Percentiles rank a stretch among this genome's conserved stretches.
Evolutionary conservation across 1,140 invertebrate species (phyloP).

Genomic region (Antheraea mylitta): DNA sequence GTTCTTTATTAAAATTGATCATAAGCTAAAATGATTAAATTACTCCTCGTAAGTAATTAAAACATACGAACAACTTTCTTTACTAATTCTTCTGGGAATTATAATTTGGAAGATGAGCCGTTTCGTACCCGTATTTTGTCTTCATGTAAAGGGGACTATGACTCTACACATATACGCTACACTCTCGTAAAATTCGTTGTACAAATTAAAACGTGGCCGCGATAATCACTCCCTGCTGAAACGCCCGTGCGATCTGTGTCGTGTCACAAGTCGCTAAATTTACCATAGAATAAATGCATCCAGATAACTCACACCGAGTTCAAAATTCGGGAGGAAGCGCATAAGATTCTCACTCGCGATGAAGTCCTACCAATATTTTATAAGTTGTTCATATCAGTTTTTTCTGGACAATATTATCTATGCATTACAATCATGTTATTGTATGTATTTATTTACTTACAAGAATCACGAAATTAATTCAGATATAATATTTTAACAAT

Average conservation of each 20-base stretch:
- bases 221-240: constrained; percentile 41
- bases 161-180: constrained; percentile 3
- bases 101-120: constrained; percentile 11
- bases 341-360: no score
- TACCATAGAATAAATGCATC: background rate
- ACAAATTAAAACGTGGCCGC: constrained; percentile 68
- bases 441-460: no score
- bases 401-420: no score
- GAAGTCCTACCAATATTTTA: no score
- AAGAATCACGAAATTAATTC: no score
- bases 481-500: no score
- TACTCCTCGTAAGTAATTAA: background rate
- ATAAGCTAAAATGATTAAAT: background rate
- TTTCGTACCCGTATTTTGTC: constrained; percentile 10
- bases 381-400: no score
- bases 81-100: constrained; percentile 18
- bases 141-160: background rate
- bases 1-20: background rate
- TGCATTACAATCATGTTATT: no score
- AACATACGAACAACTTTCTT: constrained; percentile 3
- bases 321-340: no score
- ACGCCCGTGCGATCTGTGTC: constrained; percentile 20
- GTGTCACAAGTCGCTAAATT: constrained; percentile 10
- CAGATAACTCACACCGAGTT: background rate
- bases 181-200: constrained; percentile 50